phyloP scores from a whole-genome alignment of 2,888 invertebrate genomes.

The Cerastoderma edule region DNA sequence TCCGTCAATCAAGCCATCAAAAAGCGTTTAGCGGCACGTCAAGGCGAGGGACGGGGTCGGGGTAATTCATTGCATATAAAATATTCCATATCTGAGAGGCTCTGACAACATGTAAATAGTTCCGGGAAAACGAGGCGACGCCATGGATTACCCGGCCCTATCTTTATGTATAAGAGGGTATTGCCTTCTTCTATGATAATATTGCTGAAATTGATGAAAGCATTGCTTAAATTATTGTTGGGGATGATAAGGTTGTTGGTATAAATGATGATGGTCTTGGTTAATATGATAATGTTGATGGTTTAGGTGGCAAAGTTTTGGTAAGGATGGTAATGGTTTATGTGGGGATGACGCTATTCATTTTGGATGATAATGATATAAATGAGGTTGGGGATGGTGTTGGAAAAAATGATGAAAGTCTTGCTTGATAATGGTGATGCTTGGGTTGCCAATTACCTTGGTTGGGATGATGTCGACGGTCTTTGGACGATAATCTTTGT shows the following conservation, averaged over 20 bases:
- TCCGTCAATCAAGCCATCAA: slow-evolving; percentile 59
- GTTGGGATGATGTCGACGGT: background rate
- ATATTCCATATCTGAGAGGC: slow-evolving; percentile 58
- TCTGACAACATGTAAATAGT: slow-evolving; percentile 59
- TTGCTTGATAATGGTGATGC: too few relatives aligned
- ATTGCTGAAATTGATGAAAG: background rate
- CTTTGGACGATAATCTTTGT: background rate
- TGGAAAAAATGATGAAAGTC: too few relatives aligned
- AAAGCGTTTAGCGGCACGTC: slow-evolving; percentile 44
- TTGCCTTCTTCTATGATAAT: background rate
- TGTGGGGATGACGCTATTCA: too few relatives aligned
- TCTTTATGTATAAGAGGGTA: background rate
- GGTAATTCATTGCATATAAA: slow-evolving; percentile 56
- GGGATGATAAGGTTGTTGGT: background rate
- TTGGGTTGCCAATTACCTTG: background rate
- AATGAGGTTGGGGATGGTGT: too few relatives aligned
- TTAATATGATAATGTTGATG: background rate
- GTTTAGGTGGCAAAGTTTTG: background rate
- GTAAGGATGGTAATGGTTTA: background rate
- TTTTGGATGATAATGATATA: too few relatives aligned
- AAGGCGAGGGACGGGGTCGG: slow-evolving; percentile 37
- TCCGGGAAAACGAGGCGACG: slow-evolving; percentile 29
- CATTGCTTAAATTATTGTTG: too few relatives aligned
- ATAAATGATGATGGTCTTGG: background rate
- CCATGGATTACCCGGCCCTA: slow-evolving; percentile 32